A percentile compares a stretch with the other conserved stretches of the same genome.
phyloP scores from a whole-genome alignment of 2,113 vertebrate genomes.

The Cynoglossus semilaevis region DNA sequence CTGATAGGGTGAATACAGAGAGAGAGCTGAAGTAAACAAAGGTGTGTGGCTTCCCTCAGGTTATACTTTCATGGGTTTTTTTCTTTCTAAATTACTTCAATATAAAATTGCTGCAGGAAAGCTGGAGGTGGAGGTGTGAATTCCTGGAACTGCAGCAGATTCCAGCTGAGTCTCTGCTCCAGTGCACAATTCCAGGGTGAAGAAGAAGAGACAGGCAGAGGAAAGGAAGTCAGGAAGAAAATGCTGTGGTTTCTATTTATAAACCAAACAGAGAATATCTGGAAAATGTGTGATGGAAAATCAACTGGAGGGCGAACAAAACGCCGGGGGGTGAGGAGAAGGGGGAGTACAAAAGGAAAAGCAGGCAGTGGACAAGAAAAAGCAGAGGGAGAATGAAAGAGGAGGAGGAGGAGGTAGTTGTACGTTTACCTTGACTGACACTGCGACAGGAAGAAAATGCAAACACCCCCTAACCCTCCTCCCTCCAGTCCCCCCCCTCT shows the following conservation, averaged over 20 bases:
- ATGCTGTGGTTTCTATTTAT: slow-evolving; percentile 66
- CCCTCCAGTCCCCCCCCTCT: background rate
- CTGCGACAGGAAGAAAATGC: slow-evolving; percentile 67
- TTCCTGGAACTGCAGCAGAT: slow-evolving; percentile 18
- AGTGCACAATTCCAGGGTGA: background rate
- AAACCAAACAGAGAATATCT: slow-evolving; percentile 54
- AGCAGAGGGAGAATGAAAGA: background rate
- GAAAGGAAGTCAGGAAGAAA: slow-evolving; percentile 31
- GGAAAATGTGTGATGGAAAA: slow-evolving; percentile 59
- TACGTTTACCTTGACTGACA: slow-evolving; percentile 72
- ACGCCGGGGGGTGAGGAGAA: background rate
- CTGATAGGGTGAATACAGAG: no score
- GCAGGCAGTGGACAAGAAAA: background rate
- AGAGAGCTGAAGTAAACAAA: no score
- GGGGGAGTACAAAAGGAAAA: slow-evolving; percentile 2
- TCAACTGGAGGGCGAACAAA: slow-evolving; percentile 20
- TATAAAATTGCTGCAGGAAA: no score
- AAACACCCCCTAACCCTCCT: slow-evolving; percentile 21
- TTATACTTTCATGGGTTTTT: no score
- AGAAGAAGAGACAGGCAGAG: slow-evolving; percentile 27
- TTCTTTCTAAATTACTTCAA: no score
- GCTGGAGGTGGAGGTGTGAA: background rate
- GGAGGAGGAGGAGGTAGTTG: slow-evolving; percentile 9
- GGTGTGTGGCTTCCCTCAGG: no score
- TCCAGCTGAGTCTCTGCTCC: slow-evolving; percentile 37